phyloP scores from a whole-genome alignment of 30 jellyfish, hydroid and myxozoan genomes.

The Haliclystus octoradiatus region DNA sequence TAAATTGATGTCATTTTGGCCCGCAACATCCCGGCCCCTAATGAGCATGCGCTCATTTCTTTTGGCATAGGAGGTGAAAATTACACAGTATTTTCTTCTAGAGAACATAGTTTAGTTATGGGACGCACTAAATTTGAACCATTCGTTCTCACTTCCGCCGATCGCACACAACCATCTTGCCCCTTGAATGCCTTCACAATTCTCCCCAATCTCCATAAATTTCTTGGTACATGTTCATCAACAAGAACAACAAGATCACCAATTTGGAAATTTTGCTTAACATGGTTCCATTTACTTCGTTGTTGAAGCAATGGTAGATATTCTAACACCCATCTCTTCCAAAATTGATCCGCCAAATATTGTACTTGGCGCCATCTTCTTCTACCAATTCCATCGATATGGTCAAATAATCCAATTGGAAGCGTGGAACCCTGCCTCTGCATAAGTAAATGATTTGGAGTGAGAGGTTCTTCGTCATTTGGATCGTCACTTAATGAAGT shows the following conservation, averaged over 20 bases:
- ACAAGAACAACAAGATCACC: not conserved
- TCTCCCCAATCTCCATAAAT: not conserved
- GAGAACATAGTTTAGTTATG: not conserved
- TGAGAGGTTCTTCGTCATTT: too few species aligned
- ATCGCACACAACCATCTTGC: not conserved
- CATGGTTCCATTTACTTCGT: constrained; percentile 3
- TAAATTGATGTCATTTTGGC: too few species aligned
- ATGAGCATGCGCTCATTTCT: too few species aligned
- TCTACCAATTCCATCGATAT: not conserved
- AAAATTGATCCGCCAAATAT: constrained; percentile 4
- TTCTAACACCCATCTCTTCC: constrained; percentile 28
- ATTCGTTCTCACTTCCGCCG: not conserved
- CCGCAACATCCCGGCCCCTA: constrained; percentile 1
- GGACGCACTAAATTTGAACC: not conserved
- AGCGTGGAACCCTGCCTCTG: constrained; percentile 4
- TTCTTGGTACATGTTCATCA: not conserved
- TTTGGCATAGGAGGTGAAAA: too few species aligned
- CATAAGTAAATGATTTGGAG: constrained; percentile 6
- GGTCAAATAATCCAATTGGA: constrained; percentile 15
- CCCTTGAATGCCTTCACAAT: not conserved
- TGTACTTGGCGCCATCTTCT: not conserved
- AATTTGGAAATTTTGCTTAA: not conserved
- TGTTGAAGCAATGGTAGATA: constrained; percentile 9
- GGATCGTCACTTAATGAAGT: not conserved
- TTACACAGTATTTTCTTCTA: too few species aligned